Base-by-base conservation (phyloP, 1,140 invertebrate species). In the Eufriesea mexicana region DNA sequence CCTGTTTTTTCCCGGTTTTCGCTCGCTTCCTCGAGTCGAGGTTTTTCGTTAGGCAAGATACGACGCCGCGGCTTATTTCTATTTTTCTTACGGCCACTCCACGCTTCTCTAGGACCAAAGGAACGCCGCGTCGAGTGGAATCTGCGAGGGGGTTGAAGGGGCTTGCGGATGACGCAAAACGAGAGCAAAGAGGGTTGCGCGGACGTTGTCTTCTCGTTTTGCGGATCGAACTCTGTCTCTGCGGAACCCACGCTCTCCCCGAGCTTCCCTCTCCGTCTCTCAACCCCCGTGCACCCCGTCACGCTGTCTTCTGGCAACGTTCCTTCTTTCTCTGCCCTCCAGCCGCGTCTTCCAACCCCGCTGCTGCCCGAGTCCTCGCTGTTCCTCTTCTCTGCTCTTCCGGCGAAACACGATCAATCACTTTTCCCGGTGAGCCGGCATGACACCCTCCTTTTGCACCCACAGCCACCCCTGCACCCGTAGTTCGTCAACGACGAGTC, bases 341-440 rank as follows among this genome's bases (percentile, higher is more conserved):
- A 86, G 83, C 20, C 75, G 85, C 61, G 79, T 87, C 88, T 85
- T 76, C 83, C 84, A 78, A 80, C 87, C 80, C 70, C 57, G 54
- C 83, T 80, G 45, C 28, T 66, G 35, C 35, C 28, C 88, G 67
- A 80, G 70, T 86, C 72, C 80, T 66, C 72, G 76, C 81, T 79
- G 72, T 84, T 91, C 89, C 91, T 91, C 90, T 59, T 55, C 71
- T 73, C 35, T 55, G 71, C 55, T 93, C 92, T 94, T 94, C 93
- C 93, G 92, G 90, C 90, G 91, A 93, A 94, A 94, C 90, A 94
- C 92, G 86, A 94, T 94, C 93, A 94, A 94, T 94, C 93, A 94
- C 93, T 93, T 91, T 93, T 93, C 92, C 91, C 91, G 86, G 87
- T 88, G 87, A 89, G 90, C 91, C 90, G 89, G 91, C 93, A 89